These are phyloP conservation scores for Paracyprichromis sp. DNA, from an alignment of 2,113 vertebrate species.

Conservation along the genomic window DNA sequence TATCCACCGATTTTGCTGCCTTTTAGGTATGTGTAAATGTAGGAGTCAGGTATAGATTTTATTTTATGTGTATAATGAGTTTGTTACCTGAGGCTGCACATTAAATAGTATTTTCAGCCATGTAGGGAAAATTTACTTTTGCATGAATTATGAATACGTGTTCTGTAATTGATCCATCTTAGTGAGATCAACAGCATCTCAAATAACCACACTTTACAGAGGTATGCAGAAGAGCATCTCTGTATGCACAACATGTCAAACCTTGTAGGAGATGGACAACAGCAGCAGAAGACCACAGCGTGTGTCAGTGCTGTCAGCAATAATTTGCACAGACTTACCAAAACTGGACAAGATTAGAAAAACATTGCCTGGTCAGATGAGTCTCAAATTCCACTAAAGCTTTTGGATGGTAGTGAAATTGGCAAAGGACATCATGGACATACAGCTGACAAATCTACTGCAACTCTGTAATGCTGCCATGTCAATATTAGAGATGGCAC, in stretches of 20 bases:
- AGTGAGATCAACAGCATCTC: neutral
- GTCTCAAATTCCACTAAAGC: neutral
- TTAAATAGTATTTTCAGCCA: neutral
- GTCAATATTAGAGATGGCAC: neutral
- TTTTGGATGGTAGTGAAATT: neutral
- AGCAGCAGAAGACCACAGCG: neutral
- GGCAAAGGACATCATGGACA: neutral
- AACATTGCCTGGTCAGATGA: neutral
- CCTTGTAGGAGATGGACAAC: neutral
- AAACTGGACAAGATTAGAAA: neutral
- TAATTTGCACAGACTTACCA: neutral
- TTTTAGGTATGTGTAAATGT: neutral
- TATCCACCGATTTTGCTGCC: neutral
- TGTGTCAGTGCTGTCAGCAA: neutral
- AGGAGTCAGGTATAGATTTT: neutral
- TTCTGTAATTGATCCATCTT: neutral
- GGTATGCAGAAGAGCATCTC: neutral
- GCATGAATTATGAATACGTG: neutral
- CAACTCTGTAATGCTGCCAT: neutral
- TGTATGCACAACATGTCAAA: neutral
- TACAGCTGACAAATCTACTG: neutral
- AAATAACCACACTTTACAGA: neutral
- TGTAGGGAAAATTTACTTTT: neutral
- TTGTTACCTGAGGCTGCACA: neutral
- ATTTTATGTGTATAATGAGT: neutral